phyloP scores from a whole-genome alignment of 2,888 invertebrate genomes.

The Epirrhoe tristata region DNA sequence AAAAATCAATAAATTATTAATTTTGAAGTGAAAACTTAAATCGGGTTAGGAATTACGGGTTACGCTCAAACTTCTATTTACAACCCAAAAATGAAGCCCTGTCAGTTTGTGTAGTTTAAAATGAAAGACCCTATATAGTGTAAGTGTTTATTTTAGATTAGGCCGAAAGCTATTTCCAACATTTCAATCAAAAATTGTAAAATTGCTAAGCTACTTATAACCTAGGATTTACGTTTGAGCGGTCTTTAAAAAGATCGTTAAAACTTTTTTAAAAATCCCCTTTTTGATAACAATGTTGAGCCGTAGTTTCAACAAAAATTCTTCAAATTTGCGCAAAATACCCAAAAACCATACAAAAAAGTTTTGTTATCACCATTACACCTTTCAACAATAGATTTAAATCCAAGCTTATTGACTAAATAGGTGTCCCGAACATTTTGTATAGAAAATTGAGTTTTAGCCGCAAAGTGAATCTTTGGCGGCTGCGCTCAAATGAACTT shows the following conservation, averaged over 20 bases:
- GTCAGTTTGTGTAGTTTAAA: no score
- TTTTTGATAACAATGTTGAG: slow-evolving; percentile 16
- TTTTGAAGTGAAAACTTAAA: no score
- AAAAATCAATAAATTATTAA: no score
- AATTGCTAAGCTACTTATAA: not conserved
- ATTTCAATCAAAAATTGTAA: no score
- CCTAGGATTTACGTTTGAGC: slow-evolving; percentile 16
- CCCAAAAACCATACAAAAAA: slow-evolving; percentile 50
- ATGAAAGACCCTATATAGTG: no score
- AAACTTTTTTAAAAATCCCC: slow-evolving; percentile 2
- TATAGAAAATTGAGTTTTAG: not conserved
- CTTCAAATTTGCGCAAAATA: slow-evolving; percentile 52
- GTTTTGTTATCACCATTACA: slow-evolving; percentile 25
- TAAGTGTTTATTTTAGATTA: no score
- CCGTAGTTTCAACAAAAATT: slow-evolving; percentile 44
- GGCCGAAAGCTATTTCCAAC: no score
- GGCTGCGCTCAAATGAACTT: slow-evolving; percentile 28
- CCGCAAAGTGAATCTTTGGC: slow-evolving; percentile 26
- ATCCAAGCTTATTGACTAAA: slow-evolving; percentile 10
- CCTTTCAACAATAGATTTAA: slow-evolving; percentile 22
- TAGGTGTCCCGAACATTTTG: slow-evolving; percentile 3
- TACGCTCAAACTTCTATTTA: no score
- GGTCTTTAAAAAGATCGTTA: slow-evolving; percentile 7
- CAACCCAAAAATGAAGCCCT: no score
- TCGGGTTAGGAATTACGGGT: no score